phyloP scores from a whole-genome alignment of 2,797 vertebrate genomes.

The Molossus alvarezi region DNA sequence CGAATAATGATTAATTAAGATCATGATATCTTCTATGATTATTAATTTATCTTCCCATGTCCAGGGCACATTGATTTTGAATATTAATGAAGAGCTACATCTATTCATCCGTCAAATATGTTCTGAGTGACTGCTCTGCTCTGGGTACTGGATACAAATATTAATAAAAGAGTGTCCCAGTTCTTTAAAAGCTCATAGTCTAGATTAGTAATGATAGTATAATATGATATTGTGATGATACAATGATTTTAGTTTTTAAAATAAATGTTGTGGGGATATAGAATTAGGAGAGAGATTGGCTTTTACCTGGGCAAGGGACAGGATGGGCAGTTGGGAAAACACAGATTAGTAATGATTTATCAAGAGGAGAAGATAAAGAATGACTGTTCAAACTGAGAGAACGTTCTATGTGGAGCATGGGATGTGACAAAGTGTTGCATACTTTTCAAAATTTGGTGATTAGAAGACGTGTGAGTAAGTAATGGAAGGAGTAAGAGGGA shows the following conservation, averaged over 20 bases:
- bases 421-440: not conserved
- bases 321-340: conserved; percentile 34
- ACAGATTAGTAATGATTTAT: conserved; percentile 53
- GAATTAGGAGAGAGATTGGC: conserved; percentile 40
- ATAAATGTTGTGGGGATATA: conserved; percentile 14
- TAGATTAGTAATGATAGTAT: conserved; percentile 25
- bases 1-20: conserved; percentile 68
- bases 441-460: not conserved
- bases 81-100: conserved; percentile 58
- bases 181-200: not conserved
- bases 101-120: conserved; percentile 61
- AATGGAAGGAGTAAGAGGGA: not conserved
- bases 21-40: conserved; percentile 63
- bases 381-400: conserved; percentile 34
- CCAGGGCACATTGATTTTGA: conserved; percentile 69
- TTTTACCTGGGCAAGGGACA: not conserved
- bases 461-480: not conserved
- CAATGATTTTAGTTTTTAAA: not conserved
- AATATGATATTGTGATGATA: conserved; percentile 47
- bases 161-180: conserved; percentile 56
- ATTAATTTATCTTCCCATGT: conserved; percentile 65
- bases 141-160: conserved; percentile 36
- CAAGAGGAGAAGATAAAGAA: conserved; percentile 49
- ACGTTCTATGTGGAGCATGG: not conserved
- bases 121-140: conserved; percentile 61